Base-by-base conservation (phyloP, 2,888 invertebrate genomes). In the Arge pagana region DNA sequence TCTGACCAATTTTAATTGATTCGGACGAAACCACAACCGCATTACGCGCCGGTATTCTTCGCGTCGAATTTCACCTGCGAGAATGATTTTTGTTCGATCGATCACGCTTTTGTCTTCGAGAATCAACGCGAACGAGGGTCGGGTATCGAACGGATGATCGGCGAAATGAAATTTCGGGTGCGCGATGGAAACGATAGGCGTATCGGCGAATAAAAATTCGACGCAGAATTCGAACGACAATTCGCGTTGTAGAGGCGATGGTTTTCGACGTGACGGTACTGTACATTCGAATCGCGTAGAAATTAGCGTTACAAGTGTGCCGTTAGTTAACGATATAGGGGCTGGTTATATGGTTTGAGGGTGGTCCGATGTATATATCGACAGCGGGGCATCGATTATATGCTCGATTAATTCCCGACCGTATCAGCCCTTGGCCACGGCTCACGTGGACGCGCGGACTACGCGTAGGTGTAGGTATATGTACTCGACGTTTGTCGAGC, bases 401-500 rank as follows among this genome's bases (percentile, higher is more conserved):
- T 70, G 73, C 74, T 74, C 74, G 74, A 74, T 74, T 74, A 73
- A 74, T 74, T 74, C 68, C 70, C 68, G 63, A 64, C 65, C 65
- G 62, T 59, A 51, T 48, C 48, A 41, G 37, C 55, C 53, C 41
- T 50, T 33, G 40, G 48, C 33, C 50, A 35, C 42, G 45, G 50
- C 55, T 45, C 41, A 10, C 23, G 41, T 41, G 50, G 50, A 30
- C 36, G 33, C 18, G 13, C 35, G 24, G 19, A 5, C 18, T 40
- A 48, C 30, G n/a, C n/a, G 48, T 40, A 45, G 35, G 48, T 35
- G 24, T 16, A 21, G 31, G 10, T 19, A 49, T 36, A 13, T 36
- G 35, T 33, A 45, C 45, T 15, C 15, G 28, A 13, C 45, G 35
- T n/a, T n/a, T n/a, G n/a, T n/a, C n/a, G n/a, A n/a, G n/a, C n/a